A percentile compares a stretch with the other conserved stretches of the same genome.
phyloP scores from a whole-genome alignment of 1,140 invertebrate genomes.

The Drosophila pandora region DNA sequence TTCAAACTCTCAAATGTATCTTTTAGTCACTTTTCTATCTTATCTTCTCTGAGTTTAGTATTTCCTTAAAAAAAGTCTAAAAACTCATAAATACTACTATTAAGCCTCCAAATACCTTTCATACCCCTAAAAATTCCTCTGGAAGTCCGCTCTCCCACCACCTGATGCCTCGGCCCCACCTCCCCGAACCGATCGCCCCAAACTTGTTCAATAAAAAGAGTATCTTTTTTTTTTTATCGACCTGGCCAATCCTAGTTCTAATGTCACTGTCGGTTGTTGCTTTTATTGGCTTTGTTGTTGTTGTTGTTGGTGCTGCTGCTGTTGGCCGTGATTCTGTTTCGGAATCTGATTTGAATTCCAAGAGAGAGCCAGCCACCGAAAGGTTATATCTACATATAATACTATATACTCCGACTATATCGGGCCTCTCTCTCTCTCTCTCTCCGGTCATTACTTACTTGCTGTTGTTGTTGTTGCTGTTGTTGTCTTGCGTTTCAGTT shows the following conservation, averaged over 20 bases:
- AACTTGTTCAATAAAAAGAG: slow-evolving; percentile 19
- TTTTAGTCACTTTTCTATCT: too few species aligned
- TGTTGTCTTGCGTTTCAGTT: slow-evolving; percentile 45
- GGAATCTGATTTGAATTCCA: slow-evolving; percentile 47
- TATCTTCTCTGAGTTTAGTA: too few species aligned
- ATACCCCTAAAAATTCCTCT: neutral
- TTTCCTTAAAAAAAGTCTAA: too few species aligned
- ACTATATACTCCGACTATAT: too few species aligned
- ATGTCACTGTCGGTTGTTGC: slow-evolving; percentile 34
- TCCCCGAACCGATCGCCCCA: neutral
- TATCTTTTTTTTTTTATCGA: slow-evolving; percentile 22
- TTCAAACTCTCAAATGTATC: too few species aligned
- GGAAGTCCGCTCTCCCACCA: neutral
- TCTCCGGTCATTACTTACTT: slow-evolving; percentile 27
- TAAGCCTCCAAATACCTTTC: neutral
- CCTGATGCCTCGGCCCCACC: too few species aligned
- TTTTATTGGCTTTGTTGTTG: slow-evolving; percentile 23
- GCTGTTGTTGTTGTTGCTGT: slow-evolving; percentile 8
- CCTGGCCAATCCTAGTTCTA: slow-evolving; percentile 28
- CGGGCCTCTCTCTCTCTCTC: neutral
- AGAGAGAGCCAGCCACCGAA: slow-evolving; percentile 32
- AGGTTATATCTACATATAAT: slow-evolving; percentile 9
- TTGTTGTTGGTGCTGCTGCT: neutral
- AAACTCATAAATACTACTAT: too few species aligned
- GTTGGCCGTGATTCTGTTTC: slow-evolving; percentile 25